Conservation (phyloP, 2,113 vertebrate genomes). For the Dasypus novemcinctus region DNA sequence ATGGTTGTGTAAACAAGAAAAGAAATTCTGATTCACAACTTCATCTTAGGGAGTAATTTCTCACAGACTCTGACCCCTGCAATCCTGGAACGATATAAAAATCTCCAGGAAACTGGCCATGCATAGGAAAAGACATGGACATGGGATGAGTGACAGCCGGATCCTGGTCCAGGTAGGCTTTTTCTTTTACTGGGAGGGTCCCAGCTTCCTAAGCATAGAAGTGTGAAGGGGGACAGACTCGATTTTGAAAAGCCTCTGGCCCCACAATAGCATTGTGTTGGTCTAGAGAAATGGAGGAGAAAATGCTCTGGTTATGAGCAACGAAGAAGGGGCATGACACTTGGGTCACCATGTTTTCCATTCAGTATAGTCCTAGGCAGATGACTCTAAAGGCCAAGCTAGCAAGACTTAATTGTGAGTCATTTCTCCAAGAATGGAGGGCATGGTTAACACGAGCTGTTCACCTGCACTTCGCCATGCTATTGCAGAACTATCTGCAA, state of each 20-base stretch:
- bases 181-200: neutral
- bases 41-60: conserved; percentile 49
- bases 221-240: neutral
- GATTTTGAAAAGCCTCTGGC: neutral
- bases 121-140: neutral
- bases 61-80: conserved; percentile 39
- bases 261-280: neutral
- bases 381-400: neutral
- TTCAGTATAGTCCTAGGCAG: neutral
- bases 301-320: neutral
- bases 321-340: neutral
- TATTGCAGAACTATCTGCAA: neutral
- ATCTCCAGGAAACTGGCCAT: neutral
- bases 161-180: neutral
- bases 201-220: neutral
- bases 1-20: conserved; percentile 17
- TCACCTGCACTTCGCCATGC: neutral
- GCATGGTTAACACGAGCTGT: neutral
- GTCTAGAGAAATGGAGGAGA: neutral
- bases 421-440: neutral
- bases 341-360: neutral
- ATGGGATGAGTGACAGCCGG: neutral
- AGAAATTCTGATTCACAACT: conserved; percentile 60
- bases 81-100: conserved; percentile 55
- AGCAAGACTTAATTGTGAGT: neutral